Evolutionary conservation across 2,888 invertebrate genomes (phyloP), one percentile per base, ranked within the genome.

Genomic region (Limnephilus marmoratus): DNA sequence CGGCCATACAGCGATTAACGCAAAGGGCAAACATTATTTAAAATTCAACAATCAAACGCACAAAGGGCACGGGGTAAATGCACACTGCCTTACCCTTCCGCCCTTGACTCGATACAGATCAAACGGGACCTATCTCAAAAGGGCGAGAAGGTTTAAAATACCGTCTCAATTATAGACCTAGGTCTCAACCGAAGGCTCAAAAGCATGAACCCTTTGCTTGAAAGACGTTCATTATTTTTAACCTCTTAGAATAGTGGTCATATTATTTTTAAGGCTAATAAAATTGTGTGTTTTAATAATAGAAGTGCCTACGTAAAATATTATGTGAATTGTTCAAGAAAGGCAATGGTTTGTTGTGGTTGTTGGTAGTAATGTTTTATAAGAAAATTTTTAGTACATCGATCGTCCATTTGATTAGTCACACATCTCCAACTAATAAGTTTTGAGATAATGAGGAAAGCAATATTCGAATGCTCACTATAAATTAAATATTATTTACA

Each of bases 1-100:
- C 18, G 34, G 53, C 41, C 83, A 91, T 81, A 89, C 49, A 49
- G 49, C 89, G 68, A 83, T 83, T 89, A 87, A 31, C 82, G 81
- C 91, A 85, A 81, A 90, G 91, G 91, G 91, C 85, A 82, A 90
- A 85, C 91, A 83, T 81, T 90, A 91, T 91, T 91, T 90, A 92
- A 91, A 92, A 92, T 87, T 90, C 89, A 91, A 92, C 92, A 92
- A 92, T 92, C 92, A 92, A 91, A 92, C 90, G 83, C 92, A 92
- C 92, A 92, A 92, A 92, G 92, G 85, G 85, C 90, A 34, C 29
- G 49, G 81, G 45, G n/a, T 45, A 91, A 49, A 49, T 37, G 81
- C 53, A 37, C n/a, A 82, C 82, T 45, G 88, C 41, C 53, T 15
- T 45, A 49, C 91, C 91, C 91, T 88, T 88, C 31, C 31, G n/a